Base-by-base conservation (phyloP, 92 coral and sea anemone species). In the Epizoanthus fatuus region DNA sequence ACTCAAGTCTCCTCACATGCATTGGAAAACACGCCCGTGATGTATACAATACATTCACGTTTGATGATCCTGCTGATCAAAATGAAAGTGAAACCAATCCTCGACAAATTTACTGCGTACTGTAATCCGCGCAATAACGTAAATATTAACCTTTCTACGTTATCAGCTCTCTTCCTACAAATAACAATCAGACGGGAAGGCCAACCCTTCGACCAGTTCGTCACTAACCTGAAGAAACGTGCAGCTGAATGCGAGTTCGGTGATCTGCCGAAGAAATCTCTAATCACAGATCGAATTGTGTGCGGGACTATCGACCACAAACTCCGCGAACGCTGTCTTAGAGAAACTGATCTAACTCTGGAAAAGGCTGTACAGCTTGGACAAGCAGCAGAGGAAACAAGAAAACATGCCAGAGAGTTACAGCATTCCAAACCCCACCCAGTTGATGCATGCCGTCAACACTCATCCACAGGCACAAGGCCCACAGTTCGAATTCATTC, bases 71-170 rank as follows among this genome's bases (percentile, higher is more conserved):
- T 52, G 56, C 56, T 52, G 14, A 52, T 52, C 37, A 78, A 77
- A n/a, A 56, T 58, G 81, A 84, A 76, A 63, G 47, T 84, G 1
- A 15, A 78, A 35, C 74, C 84, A n/a, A 75, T 91, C 17, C 84
- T 29, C 35, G 35, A 29, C 35, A 29, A 29, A 29, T 1, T 29
- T 29, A 29, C 35, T 29, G 35, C 0, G 29, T 91, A 86, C 74
- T 86, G 94, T 65, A 87, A 79, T 84, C 91, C 91, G 9, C 65
- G 89, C 8, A 87, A 86, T 73, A 91, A 91, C 65, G 78, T 71
- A 19, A 7, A 52, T 14, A 52, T 8, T 64, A 5, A 76, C 91
- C 1, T 53, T 87, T 4, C 54, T 87, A n/a, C 74, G 86, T 62
- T 78, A 87, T 65, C 81, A 87, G 54, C 75, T 91, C 79, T 82